A percentile compares a stretch with the other conserved stretches of the same genome.
Conservation (phyloP, 30 jellyfish, hydroid and myxozoan species). For the Turritopsis rubra region DNA sequence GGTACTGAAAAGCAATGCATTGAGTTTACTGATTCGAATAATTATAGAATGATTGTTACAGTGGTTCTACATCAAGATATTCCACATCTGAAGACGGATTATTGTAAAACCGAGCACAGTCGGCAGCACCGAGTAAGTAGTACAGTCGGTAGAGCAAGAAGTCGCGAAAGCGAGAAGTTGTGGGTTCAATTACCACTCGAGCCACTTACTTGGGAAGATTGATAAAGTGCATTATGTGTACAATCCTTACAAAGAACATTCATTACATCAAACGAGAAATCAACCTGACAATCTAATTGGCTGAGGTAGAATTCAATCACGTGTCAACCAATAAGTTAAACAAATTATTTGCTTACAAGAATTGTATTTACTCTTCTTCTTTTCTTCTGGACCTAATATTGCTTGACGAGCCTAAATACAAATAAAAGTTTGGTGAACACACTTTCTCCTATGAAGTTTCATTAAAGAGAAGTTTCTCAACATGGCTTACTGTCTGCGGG, state of each 20-base stretch:
- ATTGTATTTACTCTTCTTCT: slow-evolving; percentile 74
- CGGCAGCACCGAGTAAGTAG: too few species aligned
- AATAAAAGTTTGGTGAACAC: background rate
- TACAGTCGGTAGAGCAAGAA: background rate
- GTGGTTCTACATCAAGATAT: too few species aligned
- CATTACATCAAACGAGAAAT: too few species aligned
- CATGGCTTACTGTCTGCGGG: slow-evolving; percentile 85
- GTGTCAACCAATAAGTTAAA: background rate
- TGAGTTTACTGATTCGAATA: background rate
- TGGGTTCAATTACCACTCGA: background rate
- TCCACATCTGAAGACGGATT: too few species aligned
- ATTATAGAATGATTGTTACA: background rate
- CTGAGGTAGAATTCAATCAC: background rate
- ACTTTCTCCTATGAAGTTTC: too few species aligned
- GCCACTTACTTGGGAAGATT: background rate
- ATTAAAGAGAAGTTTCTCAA: too few species aligned
- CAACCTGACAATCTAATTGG: background rate
- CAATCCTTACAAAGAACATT: background rate
- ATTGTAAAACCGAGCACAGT: too few species aligned
- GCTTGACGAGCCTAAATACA: slow-evolving; percentile 80
- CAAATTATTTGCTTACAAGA: slow-evolving; percentile 36
- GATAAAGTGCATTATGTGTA: background rate
- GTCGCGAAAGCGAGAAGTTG: background rate
- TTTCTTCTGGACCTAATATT: slow-evolving; percentile 64
- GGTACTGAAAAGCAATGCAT: slow-evolving; percentile 17